Base-by-base conservation (phyloP, 2,888 invertebrate species). In the Ligdia adustata region DNA sequence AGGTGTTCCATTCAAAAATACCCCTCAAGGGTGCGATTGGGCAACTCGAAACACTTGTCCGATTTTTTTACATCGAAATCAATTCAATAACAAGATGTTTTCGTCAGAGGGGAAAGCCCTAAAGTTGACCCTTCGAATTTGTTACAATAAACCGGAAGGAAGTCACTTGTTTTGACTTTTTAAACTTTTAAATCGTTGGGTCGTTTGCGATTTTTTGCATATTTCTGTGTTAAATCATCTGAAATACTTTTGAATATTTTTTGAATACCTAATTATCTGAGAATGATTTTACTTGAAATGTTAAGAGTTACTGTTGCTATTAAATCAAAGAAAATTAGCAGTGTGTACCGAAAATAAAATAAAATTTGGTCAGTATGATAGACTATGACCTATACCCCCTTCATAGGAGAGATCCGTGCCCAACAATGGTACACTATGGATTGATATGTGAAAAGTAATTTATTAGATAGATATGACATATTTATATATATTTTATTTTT, bases 81-180 rank as follows among this genome's bases (percentile, higher is more conserved):
- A 65, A 67, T 72, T 73, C 60, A 66, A 67, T 64, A 72, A 63
- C 59, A 65, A 51, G 55, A 51, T 53, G 55, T 48, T 39, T 35
- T 29, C 18, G 29, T 20, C 29, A 34, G 46, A 55, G 57, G 58
- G 39, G 37, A 47, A 55, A 40, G 49, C 42, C 48, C 13, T 22
- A 12, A 4, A 33, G n/a, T 2, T 72, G 67, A 65, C 71, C 69
- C 65, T 37, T 55, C 43, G 32, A 48, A 42, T 49, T 39, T 52
- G 37, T 53, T 24, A 37, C 55, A 52, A 60, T 55, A 54, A 22
- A 51, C 47, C 51, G 33, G 40, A 43, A 32, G 39, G n/a, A 43
- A 39, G 15, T 18, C 31, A 27, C 33, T 26, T 41, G 37, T 40
- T 48, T 42, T 18, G 37, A 37, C 27, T 48, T 29, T 24, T 18